Evolutionary conservation across 2,113 vertebrate genomes (phyloP), one percentile per base, ranked within the genome.

Genomic region (Bos javanicus): DNA sequence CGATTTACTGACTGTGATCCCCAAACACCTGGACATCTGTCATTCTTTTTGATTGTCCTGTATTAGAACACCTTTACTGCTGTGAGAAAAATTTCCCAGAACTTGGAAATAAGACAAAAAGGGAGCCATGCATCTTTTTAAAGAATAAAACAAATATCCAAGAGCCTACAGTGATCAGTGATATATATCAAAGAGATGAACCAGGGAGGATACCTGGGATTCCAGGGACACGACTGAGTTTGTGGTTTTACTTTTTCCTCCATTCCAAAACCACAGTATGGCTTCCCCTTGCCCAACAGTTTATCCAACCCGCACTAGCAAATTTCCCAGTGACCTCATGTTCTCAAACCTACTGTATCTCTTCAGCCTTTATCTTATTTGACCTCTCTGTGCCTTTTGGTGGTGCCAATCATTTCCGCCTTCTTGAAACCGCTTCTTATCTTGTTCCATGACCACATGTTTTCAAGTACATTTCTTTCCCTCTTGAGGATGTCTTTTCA

Each of bases 301-400:
- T 21, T 48, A n/a, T 48, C 94, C 82, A 36, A 10, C 74, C 16
- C 52, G 57, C 48, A 48, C 67, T 4, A 2, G 26, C 48, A 15
- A 64, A 93, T 71, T 76, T 74, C 87, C 93, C 74, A 23, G 64
- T 96, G 93, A 94, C 76, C 87, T 95, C 91, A 67, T 0, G 12
- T 74, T 19, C 23, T 81, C 90, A 33, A 17, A n/a, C 33, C 23
- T 2, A 8, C 43, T 23, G 39, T 4, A 6, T 39, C 71, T 62
- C 52, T 9, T 7, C 14, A 30, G 33, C 0, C 43, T 62, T 87
- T 60, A 93, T 92, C 97, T 91, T 56, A 43, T 19, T 14, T 82
- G 81, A 56, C 80, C 88, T 97, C 67, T 48, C 71, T 15, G 0
- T 7, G 50, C 50, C 48, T 23, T 52, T 14, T 0, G 48, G 46